These are phyloP conservation scores for Catagonus wagneri DNA, from an alignment of 2,113 vertebrate genomes.

Conservation along the genomic window DNA sequence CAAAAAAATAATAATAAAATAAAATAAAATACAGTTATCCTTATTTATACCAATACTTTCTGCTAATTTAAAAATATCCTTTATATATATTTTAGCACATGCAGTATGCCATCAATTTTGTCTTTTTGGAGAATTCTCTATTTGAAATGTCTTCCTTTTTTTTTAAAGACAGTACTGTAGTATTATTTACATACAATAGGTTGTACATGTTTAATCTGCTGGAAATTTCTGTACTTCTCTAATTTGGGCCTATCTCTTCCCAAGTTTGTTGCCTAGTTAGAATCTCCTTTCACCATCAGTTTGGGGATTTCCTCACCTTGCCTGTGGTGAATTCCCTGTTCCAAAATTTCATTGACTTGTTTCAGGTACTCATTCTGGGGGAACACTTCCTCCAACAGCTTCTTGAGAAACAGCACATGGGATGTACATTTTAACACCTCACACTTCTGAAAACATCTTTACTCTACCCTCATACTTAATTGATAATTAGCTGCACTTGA, in stretches of 20 bases:
- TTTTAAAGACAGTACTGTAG: too few species aligned
- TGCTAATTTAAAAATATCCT: not conserved
- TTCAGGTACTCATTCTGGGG: not conserved
- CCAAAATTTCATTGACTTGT: not conserved
- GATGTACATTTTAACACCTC: not conserved
- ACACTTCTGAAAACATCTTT: not conserved
- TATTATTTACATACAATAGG: too few species aligned
- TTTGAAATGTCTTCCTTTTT: not conserved
- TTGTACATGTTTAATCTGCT: too few species aligned
- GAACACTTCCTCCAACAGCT: not conserved
- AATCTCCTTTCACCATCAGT: not conserved
- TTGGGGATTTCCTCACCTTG: not conserved
- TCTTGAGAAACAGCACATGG: not conserved
- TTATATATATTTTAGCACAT: not conserved
- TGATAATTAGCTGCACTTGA: not conserved
- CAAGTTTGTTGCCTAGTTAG: not conserved
- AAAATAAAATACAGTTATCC: not conserved
- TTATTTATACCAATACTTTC: constrained; percentile 18
- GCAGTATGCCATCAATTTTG: not conserved
- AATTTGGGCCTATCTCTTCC: not conserved
- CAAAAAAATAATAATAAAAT: too few species aligned
- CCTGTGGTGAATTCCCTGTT: not conserved
- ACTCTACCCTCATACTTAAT: not conserved
- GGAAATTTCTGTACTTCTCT: not conserved
- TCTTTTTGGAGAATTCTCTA: not conserved